Percentiles rank a stretch among this genome's conserved stretches.
Conservation (phyloP, 1,140 invertebrate species). For the Metaphire vulgaris region DNA sequence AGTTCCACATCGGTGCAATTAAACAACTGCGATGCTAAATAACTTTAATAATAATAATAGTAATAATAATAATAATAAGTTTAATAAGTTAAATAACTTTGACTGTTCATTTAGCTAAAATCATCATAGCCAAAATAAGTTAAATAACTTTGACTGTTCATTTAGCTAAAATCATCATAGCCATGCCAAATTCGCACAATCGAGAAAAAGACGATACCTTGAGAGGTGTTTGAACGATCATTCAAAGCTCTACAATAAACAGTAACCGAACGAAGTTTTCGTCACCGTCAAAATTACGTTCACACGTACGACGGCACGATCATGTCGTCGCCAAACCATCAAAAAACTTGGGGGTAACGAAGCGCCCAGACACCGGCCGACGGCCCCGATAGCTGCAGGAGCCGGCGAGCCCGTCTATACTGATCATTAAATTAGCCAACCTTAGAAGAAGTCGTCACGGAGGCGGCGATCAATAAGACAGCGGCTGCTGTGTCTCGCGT, state of each 20-base stretch:
- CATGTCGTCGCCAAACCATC: not conserved
- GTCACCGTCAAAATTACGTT: not conserved
- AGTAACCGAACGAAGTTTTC: too few species aligned
- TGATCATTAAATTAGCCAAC: conserved; percentile 3
- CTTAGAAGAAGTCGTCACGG: not conserved
- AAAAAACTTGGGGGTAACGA: too few species aligned
- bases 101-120: not conserved
- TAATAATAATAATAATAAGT: not conserved
- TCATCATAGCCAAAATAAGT: not conserved
- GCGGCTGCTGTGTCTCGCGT: too few species aligned
- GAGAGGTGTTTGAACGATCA: not conserved
- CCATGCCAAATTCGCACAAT: not conserved
- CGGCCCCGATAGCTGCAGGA: not conserved
- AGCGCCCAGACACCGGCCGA: too few species aligned
- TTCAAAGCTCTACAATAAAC: too few species aligned
- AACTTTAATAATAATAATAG: too few species aligned
- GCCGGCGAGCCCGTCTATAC: not conserved
- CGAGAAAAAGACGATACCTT: not conserved
- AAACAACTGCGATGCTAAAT: too few species aligned
- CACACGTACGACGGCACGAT: not conserved
- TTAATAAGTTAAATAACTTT: not conserved
- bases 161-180: too few species aligned
- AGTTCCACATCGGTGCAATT: too few species aligned
- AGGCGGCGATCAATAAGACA: not conserved
- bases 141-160: not conserved